These are phyloP conservation scores for Rhinolophus ferrumequinum DNA, from an alignment of 2,113 vertebrate genomes.

Conservation along the genomic window DNA sequence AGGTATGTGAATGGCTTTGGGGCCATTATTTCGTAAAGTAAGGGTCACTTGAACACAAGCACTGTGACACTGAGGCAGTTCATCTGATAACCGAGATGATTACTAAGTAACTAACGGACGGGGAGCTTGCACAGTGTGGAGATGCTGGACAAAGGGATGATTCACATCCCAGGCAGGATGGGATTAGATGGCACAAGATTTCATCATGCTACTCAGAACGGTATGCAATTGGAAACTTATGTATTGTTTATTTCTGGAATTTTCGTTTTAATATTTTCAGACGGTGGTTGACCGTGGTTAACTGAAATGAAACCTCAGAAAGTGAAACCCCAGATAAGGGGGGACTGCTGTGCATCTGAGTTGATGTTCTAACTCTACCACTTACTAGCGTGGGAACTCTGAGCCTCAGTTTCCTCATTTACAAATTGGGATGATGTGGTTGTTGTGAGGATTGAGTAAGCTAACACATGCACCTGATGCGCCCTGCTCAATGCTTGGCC, in stretches of 20 bases:
- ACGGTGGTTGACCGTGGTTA: background rate
- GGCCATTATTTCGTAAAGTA: background rate
- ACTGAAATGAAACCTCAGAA: background rate
- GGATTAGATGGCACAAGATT: background rate
- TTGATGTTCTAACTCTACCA: background rate
- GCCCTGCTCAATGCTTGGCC: background rate
- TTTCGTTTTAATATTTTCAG: background rate
- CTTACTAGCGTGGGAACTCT: background rate
- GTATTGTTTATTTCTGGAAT: background rate
- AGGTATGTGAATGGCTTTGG: background rate
- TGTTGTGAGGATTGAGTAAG: background rate
- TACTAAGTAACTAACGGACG: background rate
- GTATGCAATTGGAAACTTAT: background rate
- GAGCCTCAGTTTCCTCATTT: background rate
- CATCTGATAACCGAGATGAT: background rate
- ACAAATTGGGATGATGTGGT: background rate
- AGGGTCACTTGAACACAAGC: background rate
- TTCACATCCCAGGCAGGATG: background rate
- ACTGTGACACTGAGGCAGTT: too few species aligned
- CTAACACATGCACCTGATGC: background rate
- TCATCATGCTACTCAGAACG: background rate
- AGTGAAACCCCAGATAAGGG: background rate
- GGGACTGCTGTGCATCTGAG: background rate
- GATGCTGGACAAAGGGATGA: background rate
- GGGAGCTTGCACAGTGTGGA: background rate